Evolutionary conservation across 2,888 invertebrate species (phyloP), one percentile per base, ranked within the genome.

Genomic region (Sisyra nigra): DNA sequence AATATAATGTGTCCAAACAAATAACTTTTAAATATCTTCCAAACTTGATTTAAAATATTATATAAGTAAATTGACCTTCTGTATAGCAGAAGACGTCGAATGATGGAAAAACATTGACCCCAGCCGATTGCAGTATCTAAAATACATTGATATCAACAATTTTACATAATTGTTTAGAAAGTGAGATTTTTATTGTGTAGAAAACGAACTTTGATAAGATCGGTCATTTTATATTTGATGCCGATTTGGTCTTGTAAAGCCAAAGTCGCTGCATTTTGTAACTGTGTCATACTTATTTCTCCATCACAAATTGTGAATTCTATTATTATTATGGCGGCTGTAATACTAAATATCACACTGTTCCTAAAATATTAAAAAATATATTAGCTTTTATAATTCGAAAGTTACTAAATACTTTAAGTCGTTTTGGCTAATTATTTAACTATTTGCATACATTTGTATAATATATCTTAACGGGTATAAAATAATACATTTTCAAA

Each of bases 51-150:
- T 2, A 3, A 17, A 14, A 6, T 2, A 15, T 37, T 15, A 14
- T 15, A 15, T 37, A 17, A 3, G 15, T 37, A 37, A 30, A 19
- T 8, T 3, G 50, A 55, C 67, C 71, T 54, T 83, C 80, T 1
- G 84, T 64, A 55, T 84, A 77, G 53, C 74, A 74, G 55, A 77
- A 76, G 0, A 74, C 78, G 57, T 89, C 89, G 50, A 74, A 72
- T 41, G 78, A 78, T 0, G 89, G 88, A 56, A 89, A 89, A 46
- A 89, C 68, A 54, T 89, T 86, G 44, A 87, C 76, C 0, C 86
- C 84, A 1, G 79, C 76, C 2, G 69, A 68, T 5, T 53, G 54
- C 48, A 63, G 50, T 29, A 59, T 54, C 63, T 62, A 40, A 30
- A 43, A 43, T 44, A 15, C 30, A 45, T 19, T 48, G 48, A 45